Base-by-base conservation (phyloP, 2,888 invertebrate genomes). In the Crossocerus cetratus region DNA sequence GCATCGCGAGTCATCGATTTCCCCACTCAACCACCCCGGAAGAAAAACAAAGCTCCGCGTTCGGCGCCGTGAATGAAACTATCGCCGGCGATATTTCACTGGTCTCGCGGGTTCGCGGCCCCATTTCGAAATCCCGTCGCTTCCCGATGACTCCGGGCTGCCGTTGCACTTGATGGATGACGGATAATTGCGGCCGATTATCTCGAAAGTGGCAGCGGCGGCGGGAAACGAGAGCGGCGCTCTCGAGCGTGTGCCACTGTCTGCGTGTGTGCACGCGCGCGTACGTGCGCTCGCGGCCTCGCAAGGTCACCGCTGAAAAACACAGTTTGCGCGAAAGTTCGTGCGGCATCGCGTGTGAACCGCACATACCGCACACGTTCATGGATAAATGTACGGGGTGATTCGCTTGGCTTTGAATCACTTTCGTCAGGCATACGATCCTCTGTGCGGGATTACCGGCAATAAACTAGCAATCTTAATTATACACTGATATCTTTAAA, bases 301-400 rank as follows among this genome's bases (percentile, higher is more conserved):
- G 73, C 76, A 80, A 80, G 80, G 78, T 72, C 76, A 76, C 68
- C 61, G 59, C 20, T 68, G 69, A 72, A 45, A 61, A 49, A 63
- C 59, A 53, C 56, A 32, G 32, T 61, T 63, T 55, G 20, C 43
- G 63, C 56, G 76, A 80, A 78, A 80, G 76, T 80, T 76, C 65
- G 49, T 42, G 75, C 60, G 32, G 32, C 63, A 65, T 73, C 59
- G 69, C 71, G 67, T 78, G 76, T 64, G 42, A 76, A 73, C 71
- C 65, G 64, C 69, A 69, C 54, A 69, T 63, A 54, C 61, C 32
- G 3, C 32, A 3, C 32, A 5, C 32, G 23, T 23, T 23, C 4
- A 23, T 23, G n/a, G n/a, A n/a, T n/a, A n/a, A n/a, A n/a, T n/a
- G n/a, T n/a, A n/a, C n/a, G n/a, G n/a, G n/a, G n/a, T n/a, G n/a